Base-by-base conservation (phyloP, 1,140 invertebrate genomes). In the Pollicipes pollicipes region DNA sequence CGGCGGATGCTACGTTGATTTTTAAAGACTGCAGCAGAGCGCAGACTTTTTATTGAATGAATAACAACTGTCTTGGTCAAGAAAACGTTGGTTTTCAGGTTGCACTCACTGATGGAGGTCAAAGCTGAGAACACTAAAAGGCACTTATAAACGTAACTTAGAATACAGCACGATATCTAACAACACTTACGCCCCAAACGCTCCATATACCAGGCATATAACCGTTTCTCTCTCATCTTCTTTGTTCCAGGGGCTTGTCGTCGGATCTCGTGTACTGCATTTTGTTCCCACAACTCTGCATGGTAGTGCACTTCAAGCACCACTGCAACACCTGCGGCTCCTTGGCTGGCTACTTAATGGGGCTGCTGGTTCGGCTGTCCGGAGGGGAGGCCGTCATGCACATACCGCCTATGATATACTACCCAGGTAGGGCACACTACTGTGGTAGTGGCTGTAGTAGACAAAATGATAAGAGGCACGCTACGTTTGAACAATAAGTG, bases 261-360 rank as follows among this genome's bases (percentile, higher is more conserved):
- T 86, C 88, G 21, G 90, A 91, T 79, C 78, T 91, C 58, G 87
- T 89, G 58, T 92, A 90, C 78, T 88, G 90, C 35, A 86, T 91
- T 69, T 81, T 92, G 24, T 91, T 92, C 76, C 90, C 90, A 0
- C 90, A 91, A 82, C 81, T 92, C 2, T 78, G 90, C n/a, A 85
- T 86, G 67, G 87, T 90, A n/a, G 82, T 91, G 21, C 88, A 91
- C 77, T 86, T 86, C 80, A 81, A 83, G 26, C 78, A 83, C 45
- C 78, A 83, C 72, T 85, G 85, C 73, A 90, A 92, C 78, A 88
- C 88, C 0, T 92, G 91, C 75, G 90, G 90, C 10, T 90, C 88
- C 30, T 79, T 91, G 6, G 80, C 82, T 4, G 84, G 84, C 29
- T 89, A 88, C 76, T 77, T 85, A 21, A 78, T 87, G 24, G 88